Evolutionary conservation across 2,888 invertebrate species (phyloP), one percentile per base, ranked within the genome.

Genomic region (Neria commutata): DNA sequence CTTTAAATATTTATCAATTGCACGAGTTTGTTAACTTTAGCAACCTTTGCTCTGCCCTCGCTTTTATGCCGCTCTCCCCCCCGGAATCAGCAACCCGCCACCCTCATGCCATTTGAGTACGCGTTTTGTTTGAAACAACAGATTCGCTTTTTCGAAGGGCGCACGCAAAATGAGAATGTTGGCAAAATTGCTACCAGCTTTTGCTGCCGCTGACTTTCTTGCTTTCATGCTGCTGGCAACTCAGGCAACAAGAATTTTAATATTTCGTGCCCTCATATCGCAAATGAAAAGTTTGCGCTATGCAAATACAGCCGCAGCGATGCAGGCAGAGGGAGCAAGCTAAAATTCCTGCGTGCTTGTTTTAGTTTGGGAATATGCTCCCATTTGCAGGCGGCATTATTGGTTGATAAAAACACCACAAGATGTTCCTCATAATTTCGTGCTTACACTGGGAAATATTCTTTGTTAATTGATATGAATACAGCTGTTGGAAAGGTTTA

Each of bases 1-100:
- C 72, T 72, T 81, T 80, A 80, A 81, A 81, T 81, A 81, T 81
- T 81, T 80, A 80, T 80, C 78, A 81, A 81, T 81, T 78, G 78
- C 72, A 67, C 66, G 72, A 78, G 76, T 80, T 78, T 78, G 78
- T 76, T 77, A 74, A 72, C 76, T 74, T 76, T 73, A 62, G 63
- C 56, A 65, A 61, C 17, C 23, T 5, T n/a, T 11, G 8, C 37
- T 21, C 14, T 42, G 21, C 19, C 8, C 25, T 25, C 37, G n/a
- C 6, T 29, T 10, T 19, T 34, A 6, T 19, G 45, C 47, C 52
- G 5, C 57, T 14, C 50, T 26, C 47, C 29, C 33, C 19, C 42
- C 23, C 49, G 45, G 21, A n/a, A 48, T 17, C 23, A n/a, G 11
- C 21, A 21, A 29, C 50, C 11, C 42, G 16, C 5, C 50, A 33